These are phyloP conservation scores for Seriola rivoliana DNA, from an alignment of 2,113 vertebrate genomes.

Conservation along the genomic window DNA sequence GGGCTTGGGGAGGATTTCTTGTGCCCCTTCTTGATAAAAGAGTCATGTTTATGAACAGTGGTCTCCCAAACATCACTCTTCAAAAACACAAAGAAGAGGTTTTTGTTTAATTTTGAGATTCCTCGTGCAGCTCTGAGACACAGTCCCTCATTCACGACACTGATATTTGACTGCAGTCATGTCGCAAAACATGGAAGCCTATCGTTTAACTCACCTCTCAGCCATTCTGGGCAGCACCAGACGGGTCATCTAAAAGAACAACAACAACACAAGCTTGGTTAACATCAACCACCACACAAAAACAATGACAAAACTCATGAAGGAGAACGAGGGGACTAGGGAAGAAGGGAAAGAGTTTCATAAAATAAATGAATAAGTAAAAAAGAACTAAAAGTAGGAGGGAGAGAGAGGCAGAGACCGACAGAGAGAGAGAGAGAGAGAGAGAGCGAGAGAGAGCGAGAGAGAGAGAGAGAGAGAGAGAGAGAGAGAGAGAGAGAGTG, in stretches of 20 bases:
- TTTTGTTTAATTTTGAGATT: not conserved
- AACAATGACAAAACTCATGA: not conserved
- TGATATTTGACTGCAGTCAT: conserved; percentile 60
- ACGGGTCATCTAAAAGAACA: conserved; percentile 90
- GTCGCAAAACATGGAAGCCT: conserved; percentile 59
- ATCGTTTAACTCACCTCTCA: conserved; percentile 90
- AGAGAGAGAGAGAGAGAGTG: conserved; percentile 52
- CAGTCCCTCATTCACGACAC: conserved; percentile 1
- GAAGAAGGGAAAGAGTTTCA: conserved; percentile 15
- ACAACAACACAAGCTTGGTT: conserved; percentile 31
- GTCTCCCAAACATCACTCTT: not conserved
- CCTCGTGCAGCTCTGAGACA: not conserved
- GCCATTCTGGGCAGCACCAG: conserved; percentile 95
- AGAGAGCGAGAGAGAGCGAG: conserved; percentile 42
- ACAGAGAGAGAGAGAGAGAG: conserved; percentile 56
- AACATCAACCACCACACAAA: not conserved
- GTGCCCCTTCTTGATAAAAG: not conserved
- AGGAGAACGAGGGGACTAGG: not conserved
- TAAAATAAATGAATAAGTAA: not conserved
- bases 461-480: conserved; percentile 51
- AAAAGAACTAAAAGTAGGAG: conserved; percentile 40
- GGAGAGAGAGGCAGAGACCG: not conserved
- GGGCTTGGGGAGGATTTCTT: conserved; percentile 54
- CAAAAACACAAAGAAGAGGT: not conserved
- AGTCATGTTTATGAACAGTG: conserved; percentile 20